A percentile compares a stretch with the other conserved stretches of the same genome.
Evolutionary conservation across 2,113 vertebrate genomes (phyloP).

Genomic region (Anolis sagrei): DNA sequence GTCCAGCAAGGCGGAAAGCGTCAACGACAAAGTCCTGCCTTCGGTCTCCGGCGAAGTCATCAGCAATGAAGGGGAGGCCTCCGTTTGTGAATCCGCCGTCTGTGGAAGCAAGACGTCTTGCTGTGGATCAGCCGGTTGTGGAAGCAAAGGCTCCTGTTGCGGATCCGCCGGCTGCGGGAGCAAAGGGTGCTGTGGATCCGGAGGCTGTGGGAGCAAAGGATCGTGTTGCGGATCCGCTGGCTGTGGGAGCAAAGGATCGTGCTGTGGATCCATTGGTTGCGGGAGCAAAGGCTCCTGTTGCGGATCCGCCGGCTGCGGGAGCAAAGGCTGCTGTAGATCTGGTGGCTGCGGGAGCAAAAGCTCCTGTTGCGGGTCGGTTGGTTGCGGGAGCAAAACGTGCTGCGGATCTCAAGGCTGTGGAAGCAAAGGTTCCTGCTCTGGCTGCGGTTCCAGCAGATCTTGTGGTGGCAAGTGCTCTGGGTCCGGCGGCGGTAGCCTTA

Average conservation of each 20-base stretch:
- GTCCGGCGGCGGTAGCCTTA: not conserved
- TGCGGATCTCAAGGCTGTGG: not conserved
- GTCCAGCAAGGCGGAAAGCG: not conserved
- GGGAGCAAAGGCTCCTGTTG: not conserved
- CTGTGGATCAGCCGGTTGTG: not conserved
- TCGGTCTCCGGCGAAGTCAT: not conserved
- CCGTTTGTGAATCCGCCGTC: not conserved
- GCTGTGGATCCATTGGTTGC: not conserved
- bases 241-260: not conserved
- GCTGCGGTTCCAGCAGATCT: not conserved
- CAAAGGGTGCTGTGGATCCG: not conserved
- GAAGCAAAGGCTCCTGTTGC: not conserved
- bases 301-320: not conserved
- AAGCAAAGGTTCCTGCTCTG: not conserved
- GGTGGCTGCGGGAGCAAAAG: conserved; percentile 6
- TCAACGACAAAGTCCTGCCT: not conserved
- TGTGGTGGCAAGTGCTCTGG: not conserved
- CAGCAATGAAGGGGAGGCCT: not conserved
- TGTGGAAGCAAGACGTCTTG: not conserved
- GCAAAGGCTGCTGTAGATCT: not conserved
- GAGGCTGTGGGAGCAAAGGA: not conserved
- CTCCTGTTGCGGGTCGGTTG: not conserved
- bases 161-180: not conserved
- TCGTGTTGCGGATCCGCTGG: not conserved
- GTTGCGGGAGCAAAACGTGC: not conserved